phyloP scores from a whole-genome alignment of 1,140 invertebrate species.

The Drosophila albomicans region DNA sequence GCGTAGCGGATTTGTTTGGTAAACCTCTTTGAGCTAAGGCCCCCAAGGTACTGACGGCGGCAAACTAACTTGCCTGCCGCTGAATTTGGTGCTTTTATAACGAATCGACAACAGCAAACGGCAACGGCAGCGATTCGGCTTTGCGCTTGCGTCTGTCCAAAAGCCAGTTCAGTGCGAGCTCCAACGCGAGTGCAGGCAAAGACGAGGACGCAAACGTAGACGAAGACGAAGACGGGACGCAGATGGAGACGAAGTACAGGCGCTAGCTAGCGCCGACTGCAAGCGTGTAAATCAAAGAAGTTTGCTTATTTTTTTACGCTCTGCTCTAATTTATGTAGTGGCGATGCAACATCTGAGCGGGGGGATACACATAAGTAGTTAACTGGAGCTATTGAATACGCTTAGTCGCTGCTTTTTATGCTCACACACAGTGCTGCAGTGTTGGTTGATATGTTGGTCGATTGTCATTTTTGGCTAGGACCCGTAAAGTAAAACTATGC shows the following conservation, averaged over 20 bases:
- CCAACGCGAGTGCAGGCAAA: slow-evolving; percentile 15
- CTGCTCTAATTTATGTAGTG: slow-evolving; percentile 67
- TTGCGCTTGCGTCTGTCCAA: slow-evolving; percentile 24
- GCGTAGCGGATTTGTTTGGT: slow-evolving; percentile 29
- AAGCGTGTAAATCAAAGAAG: slow-evolving; percentile 75
- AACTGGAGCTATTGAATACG: slow-evolving; percentile 58
- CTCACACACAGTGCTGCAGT: slow-evolving; percentile 38
- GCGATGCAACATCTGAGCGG: not conserved
- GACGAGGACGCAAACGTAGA: not conserved
- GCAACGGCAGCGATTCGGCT: slow-evolving; percentile 19
- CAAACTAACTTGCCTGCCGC: slow-evolving; percentile 71
- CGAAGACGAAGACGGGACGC: not conserved
- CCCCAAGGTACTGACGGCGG: slow-evolving; percentile 63
- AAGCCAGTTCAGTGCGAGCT: slow-evolving; percentile 41
- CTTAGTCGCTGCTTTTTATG: slow-evolving; percentile 54
- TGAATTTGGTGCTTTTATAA: slow-evolving; percentile 77
- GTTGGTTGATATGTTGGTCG: slow-evolving; percentile 26
- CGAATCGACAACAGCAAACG: slow-evolving; percentile 52
- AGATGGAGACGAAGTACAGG: not conserved
- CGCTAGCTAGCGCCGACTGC: slow-evolving; percentile 21
- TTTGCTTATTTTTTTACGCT: slow-evolving; percentile 54
- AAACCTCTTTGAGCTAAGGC: slow-evolving; percentile 61
- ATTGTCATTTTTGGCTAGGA: slow-evolving; percentile 76
- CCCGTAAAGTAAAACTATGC: slow-evolving; percentile 53
- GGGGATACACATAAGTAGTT: slow-evolving; percentile 12